Conservation (phyloP, 2,888 invertebrate genomes). For the Caenorhabditis parvicauda region DNA sequence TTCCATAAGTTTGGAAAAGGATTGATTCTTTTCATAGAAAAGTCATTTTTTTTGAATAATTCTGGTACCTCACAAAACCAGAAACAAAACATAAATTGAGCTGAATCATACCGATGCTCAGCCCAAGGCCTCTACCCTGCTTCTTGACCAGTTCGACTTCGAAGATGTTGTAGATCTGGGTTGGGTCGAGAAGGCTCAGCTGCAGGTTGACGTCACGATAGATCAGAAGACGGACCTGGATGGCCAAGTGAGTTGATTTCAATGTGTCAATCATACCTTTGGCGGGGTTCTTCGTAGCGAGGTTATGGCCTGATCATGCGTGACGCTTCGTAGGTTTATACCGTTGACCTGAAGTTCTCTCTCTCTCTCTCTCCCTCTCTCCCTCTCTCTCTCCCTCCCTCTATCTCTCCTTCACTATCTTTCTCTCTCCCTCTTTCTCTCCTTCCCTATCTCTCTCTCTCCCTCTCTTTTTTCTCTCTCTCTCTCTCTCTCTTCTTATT, state of each 20-base stretch:
- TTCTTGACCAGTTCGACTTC: conserved; percentile 42
- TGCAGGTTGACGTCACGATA: conserved; percentile 69
- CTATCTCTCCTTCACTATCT: no score
- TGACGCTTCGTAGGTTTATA: conserved; percentile 77
- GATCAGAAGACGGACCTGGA: conserved; percentile 73
- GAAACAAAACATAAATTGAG: background rate
- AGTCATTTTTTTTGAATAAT: background rate
- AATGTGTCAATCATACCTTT: conserved; percentile 67
- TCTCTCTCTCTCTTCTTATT: background rate
- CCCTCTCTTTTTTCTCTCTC: background rate
- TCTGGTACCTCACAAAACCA: background rate
- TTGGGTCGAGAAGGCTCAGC: conserved; percentile 62
- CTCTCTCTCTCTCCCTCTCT: no score
- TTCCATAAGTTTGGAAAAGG: background rate
- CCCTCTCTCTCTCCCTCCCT: background rate
- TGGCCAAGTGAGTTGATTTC: background rate
- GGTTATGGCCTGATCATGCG: conserved; percentile 80
- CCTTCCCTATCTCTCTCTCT: no score
- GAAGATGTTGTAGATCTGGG: conserved; percentile 63
- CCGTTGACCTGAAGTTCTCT: conserved; percentile 74
- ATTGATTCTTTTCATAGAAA: background rate
- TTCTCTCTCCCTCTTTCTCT: no score
- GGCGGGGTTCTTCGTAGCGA: conserved; percentile 80
- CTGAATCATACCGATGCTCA: conserved; percentile 73
- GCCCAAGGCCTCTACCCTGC: conserved; percentile 74